Evolutionary conservation across 1,140 invertebrate species (phyloP).

Genomic region (Ptiloglossa arizonensis): DNA sequence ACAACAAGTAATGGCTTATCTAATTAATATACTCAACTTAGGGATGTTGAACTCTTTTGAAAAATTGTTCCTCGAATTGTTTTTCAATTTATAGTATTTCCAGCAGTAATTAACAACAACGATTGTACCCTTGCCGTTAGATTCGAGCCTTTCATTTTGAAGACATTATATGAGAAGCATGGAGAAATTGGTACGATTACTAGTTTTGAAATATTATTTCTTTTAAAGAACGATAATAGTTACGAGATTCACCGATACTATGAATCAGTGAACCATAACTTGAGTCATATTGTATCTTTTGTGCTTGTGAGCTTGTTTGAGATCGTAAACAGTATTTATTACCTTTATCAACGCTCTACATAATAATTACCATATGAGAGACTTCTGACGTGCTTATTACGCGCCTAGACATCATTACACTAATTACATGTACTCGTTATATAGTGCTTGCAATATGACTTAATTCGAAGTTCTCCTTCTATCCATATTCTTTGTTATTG

Average conservation of each 20-base stretch:
- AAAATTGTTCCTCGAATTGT: too few species aligned
- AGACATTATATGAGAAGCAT: too few species aligned
- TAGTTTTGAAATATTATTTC: background rate
- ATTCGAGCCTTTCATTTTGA: too few species aligned
- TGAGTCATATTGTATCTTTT: background rate
- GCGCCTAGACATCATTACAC: background rate
- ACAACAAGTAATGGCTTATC: too few species aligned
- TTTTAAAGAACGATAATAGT: background rate
- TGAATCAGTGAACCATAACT: background rate
- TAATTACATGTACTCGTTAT: background rate
- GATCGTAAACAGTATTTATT: background rate
- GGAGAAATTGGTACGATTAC: too few species aligned
- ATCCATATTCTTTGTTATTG: too few species aligned
- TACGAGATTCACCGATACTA: too few species aligned
- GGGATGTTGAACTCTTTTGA: too few species aligned
- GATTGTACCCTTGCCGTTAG: too few species aligned
- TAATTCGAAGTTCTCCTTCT: background rate
- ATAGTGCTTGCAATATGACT: background rate
- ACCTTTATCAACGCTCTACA: background rate
- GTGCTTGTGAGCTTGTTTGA: background rate
- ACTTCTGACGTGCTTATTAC: background rate
- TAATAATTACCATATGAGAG: background rate
- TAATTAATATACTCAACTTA: too few species aligned
- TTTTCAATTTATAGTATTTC: too few species aligned
- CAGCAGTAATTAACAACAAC: too few species aligned